Evolutionary conservation across 1,140 invertebrate species (phyloP).

Genomic region (Drosophila paulistorum): DNA sequence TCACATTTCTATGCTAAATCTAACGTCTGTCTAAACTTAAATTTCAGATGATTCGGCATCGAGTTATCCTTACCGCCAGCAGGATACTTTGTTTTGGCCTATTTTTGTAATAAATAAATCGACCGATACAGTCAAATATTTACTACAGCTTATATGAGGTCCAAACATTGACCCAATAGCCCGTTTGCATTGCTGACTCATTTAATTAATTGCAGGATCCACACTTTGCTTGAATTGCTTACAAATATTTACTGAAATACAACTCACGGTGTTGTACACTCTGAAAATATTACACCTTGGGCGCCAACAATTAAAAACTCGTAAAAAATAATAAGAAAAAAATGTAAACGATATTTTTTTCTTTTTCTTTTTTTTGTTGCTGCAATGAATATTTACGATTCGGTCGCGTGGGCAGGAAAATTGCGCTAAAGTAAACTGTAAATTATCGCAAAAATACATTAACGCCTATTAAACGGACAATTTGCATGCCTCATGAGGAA

Average conservation of each 20-base stretch:
- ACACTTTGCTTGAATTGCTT: background rate
- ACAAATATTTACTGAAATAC: constrained; percentile 36
- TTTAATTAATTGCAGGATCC: background rate
- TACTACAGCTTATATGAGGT: too few relatives aligned
- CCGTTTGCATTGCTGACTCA: background rate
- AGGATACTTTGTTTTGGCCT: too few relatives aligned
- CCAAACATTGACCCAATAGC: background rate
- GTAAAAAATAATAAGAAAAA: constrained; percentile 38
- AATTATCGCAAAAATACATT: constrained; percentile 62
- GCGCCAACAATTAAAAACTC: constrained; percentile 52
- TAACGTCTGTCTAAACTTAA: too few relatives aligned
- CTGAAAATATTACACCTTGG: constrained; percentile 47
- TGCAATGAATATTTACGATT: constrained; percentile 54
- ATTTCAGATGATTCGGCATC: too few relatives aligned
- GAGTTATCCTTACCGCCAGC: too few relatives aligned
- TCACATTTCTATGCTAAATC: too few relatives aligned
- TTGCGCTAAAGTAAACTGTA: constrained; percentile 57
- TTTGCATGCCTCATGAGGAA: constrained; percentile 50
- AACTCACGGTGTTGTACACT: constrained; percentile 40
- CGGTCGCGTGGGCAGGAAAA: constrained; percentile 53
- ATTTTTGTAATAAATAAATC: too few relatives aligned
- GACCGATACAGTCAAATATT: too few relatives aligned
- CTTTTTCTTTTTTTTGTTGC: background rate
- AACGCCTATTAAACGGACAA: constrained; percentile 62
- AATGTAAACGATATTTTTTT: constrained; percentile 14